Percentiles rank a stretch among this genome's conserved stretches.
Conservation (phyloP, 2,888 invertebrate genomes). For the Rugalucina vietnamica region DNA sequence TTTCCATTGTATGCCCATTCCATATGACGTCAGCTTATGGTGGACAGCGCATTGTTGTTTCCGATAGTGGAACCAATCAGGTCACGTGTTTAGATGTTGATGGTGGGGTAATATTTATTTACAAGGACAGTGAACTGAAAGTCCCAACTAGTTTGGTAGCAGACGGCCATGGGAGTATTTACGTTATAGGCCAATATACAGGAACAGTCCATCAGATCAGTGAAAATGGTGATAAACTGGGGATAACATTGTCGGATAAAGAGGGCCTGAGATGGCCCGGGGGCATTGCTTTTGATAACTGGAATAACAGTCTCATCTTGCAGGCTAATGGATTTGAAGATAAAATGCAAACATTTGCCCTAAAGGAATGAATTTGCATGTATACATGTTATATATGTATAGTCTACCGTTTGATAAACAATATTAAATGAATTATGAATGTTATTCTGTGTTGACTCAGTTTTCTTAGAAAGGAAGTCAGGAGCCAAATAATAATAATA, state of each 20-base stretch:
- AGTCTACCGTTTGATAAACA: too few relatives aligned
- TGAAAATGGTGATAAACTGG: constrained; percentile 31
- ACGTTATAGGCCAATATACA: constrained; percentile 53
- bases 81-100: constrained; percentile 55
- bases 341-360: constrained; percentile 31
- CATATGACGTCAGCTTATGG: constrained; percentile 40
- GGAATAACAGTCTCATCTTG: constrained; percentile 34
- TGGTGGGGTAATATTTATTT: constrained; percentile 45
- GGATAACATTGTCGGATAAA: constrained; percentile 41
- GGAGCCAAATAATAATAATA: too few relatives aligned
- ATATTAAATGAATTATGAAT: too few relatives aligned
- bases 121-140: constrained; percentile 44
- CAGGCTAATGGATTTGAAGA: constrained; percentile 59
- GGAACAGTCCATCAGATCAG: constrained; percentile 54
- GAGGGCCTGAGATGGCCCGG: constrained; percentile 50
- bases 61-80: constrained; percentile 49
- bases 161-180: constrained; percentile 41
- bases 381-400: too few relatives aligned
- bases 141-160: constrained; percentile 43
- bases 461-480: too few relatives aligned
- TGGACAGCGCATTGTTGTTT: constrained; percentile 43
- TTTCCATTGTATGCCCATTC: constrained; percentile 50
- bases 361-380: background rate
- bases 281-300: constrained; percentile 44
- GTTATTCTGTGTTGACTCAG: too few relatives aligned